Evolutionary conservation across 2,888 invertebrate genomes (phyloP).

Genomic region (Periphyllus acericola): DNA sequence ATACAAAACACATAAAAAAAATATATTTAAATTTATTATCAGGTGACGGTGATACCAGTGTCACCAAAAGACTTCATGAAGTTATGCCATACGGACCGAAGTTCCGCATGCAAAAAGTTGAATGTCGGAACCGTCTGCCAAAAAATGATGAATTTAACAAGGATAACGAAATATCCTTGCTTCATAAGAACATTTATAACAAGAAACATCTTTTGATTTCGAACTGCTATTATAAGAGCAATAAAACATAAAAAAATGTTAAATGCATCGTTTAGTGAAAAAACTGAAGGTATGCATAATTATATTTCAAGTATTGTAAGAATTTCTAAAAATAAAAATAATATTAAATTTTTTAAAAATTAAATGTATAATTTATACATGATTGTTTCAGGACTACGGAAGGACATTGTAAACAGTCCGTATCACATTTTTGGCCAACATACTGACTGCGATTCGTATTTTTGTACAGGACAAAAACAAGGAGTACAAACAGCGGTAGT

Average conservation of each 20-base stretch:
- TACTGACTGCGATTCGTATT: constrained; percentile 58
- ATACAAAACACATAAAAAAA: no score
- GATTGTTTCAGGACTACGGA: constrained; percentile 31
- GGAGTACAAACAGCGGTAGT: no score
- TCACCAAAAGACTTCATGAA: no score
- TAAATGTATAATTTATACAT: not conserved
- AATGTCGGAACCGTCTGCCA: not conserved
- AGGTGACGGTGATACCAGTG: no score
- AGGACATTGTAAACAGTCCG: constrained; percentile 62
- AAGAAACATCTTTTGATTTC: constrained; percentile 61
- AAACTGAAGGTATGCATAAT: constrained; percentile 26
- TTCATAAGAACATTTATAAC: constrained; percentile 45
- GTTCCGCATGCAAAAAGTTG: no score
- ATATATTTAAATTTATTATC: no score
- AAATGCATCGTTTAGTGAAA: constrained; percentile 6
- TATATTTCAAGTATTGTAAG: no score
- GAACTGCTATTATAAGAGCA: constrained; percentile 56
- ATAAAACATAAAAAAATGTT: constrained; percentile 42
- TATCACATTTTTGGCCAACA: constrained; percentile 63
- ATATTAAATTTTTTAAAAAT: not conserved
- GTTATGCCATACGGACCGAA: no score
- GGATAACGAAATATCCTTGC: not conserved
- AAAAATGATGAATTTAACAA: not conserved
- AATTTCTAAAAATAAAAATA: not conserved
- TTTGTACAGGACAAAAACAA: constrained; percentile 40